phyloP scores from a whole-genome alignment of 1,140 invertebrate species.

The Caenorhabditis brenneri region DNA sequence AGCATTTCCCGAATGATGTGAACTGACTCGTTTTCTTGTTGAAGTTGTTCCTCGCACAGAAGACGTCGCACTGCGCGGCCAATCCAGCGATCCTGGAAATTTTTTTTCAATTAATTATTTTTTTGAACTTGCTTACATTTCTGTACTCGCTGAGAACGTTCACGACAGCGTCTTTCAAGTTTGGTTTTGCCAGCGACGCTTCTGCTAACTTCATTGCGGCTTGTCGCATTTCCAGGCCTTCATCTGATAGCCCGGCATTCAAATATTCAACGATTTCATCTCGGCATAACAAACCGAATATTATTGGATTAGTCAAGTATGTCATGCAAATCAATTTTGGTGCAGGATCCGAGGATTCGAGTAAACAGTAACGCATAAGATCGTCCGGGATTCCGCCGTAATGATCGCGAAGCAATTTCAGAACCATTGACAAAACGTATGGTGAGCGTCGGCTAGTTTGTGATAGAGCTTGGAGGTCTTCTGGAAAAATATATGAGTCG shows the following conservation, averaged over 20 bases:
- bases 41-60: background rate
- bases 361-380: background rate
- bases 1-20: constrained; percentile 24
- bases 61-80: background rate
- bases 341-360: constrained; percentile 1
- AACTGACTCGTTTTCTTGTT: constrained; percentile 1
- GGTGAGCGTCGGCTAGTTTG: background rate
- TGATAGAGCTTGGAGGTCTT: background rate
- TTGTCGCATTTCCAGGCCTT: constrained; percentile 4
- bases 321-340: background rate
- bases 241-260: background rate
- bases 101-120: background rate
- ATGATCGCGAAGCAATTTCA: constrained; percentile 19
- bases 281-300: background rate
- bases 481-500: background rate
- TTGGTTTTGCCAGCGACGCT: background rate
- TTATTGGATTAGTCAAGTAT: background rate
- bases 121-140: background rate
- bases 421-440: background rate
- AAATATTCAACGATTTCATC: background rate
- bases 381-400: constrained; percentile 8
- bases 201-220: background rate
- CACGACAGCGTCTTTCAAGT: background rate
- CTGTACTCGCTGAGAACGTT: background rate
- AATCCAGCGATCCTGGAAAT: constrained; percentile 7